Evolutionary conservation across 2,113 vertebrate genomes (phyloP), one percentile per base, ranked within the genome.

Genomic region (Laticauda laticaudata): DNA sequence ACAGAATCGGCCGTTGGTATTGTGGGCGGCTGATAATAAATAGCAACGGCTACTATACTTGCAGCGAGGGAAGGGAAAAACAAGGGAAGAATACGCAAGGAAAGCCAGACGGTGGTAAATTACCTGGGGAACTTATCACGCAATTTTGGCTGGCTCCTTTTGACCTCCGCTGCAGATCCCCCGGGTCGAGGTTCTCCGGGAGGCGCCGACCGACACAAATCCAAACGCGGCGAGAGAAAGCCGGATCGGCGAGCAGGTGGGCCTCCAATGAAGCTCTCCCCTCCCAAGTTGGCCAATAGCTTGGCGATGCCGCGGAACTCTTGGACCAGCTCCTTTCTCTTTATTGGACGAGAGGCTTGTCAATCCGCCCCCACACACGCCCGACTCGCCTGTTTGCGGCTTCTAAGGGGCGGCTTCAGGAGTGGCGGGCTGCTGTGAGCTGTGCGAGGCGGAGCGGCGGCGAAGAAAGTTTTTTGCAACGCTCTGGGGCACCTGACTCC

Each of bases 381-480:
- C 89, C 94, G 89, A 0, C 91, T 96, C 91, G 1, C 91, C 51
- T 3, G 91, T 89, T 0, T 12, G 87, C 95, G 5, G 96, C 94
- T 92, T 75, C 69, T 45, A 0, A 1, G 93, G 0, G 93, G 94
- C 48, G 94, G 45, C 0, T 43, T 55, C 4, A 61, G 93, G 96
- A 93, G 86, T 94, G 0, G 87, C 20, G 93, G 93, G 93, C 91
- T 92, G 85, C 69, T n/a, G 91, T n/a, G 87, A 54, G 88, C 92
- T 6, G 91, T 4, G 45, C 14, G 34, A 34, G 0, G 97, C 94
- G 1, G 95, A 96, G 96, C 96, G 95, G 89, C 96, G 56, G 93
- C 91, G 92, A 95, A 89, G 48, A 97, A 97, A 98, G 97, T 98
- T 93, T 48, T 92, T 98, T 97, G 95, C 94, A 55, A 3, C 34